Base-by-base conservation (phyloP, 2,888 invertebrate species). In the Seira ritae region DNA sequence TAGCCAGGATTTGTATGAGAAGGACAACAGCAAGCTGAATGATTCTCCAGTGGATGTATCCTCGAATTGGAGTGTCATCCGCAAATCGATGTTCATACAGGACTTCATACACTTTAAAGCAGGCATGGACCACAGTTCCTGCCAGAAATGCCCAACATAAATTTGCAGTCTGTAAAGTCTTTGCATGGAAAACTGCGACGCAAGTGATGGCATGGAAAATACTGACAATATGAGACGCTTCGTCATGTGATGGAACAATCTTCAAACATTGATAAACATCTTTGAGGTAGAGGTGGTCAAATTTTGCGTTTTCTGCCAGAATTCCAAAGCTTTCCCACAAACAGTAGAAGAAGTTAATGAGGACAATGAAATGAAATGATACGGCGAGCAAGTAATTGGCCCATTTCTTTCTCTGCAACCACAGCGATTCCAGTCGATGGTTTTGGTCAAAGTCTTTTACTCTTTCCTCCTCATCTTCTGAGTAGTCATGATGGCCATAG, bases 111-210 rank as follows among this genome's bases (percentile, higher is more conserved):
- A 80, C 66, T 15, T 67, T 68, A 20, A 73, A 80, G 42, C 80
- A 72, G 0, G 80, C 12, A 60, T 84, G 80, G 10, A 75, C 10
- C 1, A 31, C 12, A 17, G 62, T 50, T 19, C 80, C 77, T 17
- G 76, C 1, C 4, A 84, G 22, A 24, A 76, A 84, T 8, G 77
- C 73, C 84, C 84, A 84, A 31, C 77, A 76, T 15, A 84, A 37
- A 24, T 80, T 84, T 12, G 80, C 71, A 15, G 72, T 72, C 15
- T 72, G 20, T n/a, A 62, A 17, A 1, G 75, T 62, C 24, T 80
- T 76, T n/a, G 84, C 79, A 37, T 76, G 77, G 10, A 84, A 62
- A 20, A 73, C 80, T 3, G 73, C 62, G 0, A 84, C 84, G 23
- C 72, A 80, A 1, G 72, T 72, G 12, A 74, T 12, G 1, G 80